phyloP scores from a whole-genome alignment of 2,113 vertebrate genomes.

The Gobiocypris rarus region DNA sequence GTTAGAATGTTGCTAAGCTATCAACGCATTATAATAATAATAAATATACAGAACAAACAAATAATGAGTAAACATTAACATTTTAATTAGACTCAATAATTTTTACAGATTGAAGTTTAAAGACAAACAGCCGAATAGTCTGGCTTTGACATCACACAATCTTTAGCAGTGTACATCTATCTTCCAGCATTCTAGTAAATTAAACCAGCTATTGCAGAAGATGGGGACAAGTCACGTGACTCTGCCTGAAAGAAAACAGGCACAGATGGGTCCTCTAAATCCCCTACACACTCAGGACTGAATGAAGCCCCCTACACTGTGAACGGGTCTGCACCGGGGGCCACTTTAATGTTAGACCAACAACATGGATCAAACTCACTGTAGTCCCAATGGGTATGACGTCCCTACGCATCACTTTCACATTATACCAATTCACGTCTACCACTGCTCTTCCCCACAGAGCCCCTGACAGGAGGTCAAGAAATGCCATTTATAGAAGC shows the following conservation, averaged over 20 bases:
- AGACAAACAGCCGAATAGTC: conserved; percentile 16
- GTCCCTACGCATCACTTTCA: conserved; percentile 5
- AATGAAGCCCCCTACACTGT: not conserved
- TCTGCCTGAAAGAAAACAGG: conserved; percentile 73
- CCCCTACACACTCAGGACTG: conserved; percentile 16
- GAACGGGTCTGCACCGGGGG: not conserved
- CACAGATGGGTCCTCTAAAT: conserved; percentile 71
- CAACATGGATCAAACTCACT: conserved; percentile 35
- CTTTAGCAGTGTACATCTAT: conserved; percentile 41
- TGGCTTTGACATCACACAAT: conserved; percentile 25
- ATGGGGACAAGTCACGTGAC: conserved; percentile 68
- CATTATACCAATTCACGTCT: conserved; percentile 22
- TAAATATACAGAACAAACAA: too few species aligned
- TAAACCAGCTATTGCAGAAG: conserved; percentile 61
- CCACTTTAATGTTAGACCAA: conserved; percentile 68
- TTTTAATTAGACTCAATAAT: too few species aligned
- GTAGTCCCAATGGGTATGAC: not conserved
- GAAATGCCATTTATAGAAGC: not conserved
- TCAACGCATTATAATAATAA: too few species aligned
- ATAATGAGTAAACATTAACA: too few species aligned
- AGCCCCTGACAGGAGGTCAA: conserved; percentile 14
- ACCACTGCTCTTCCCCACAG: not conserved
- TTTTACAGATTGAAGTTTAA: not conserved
- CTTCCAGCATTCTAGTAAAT: conserved; percentile 56
- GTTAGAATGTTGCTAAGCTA: too few species aligned